A percentile compares a stretch with the other conserved stretches of the same genome.
phyloP scores from a whole-genome alignment of 2,113 vertebrate genomes.

The Etheostoma spectabile region DNA sequence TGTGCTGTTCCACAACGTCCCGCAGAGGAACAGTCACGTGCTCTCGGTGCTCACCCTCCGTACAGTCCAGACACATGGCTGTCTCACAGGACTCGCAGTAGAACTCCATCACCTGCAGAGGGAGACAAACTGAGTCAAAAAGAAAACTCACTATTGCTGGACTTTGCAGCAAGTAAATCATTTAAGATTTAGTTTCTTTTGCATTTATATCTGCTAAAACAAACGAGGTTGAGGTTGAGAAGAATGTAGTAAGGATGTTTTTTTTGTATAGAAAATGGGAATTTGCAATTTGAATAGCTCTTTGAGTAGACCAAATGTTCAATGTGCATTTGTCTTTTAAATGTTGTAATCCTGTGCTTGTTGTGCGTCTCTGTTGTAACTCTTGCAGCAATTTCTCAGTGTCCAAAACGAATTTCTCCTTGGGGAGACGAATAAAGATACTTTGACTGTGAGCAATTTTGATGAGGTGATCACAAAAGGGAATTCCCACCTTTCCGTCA shows the following conservation, averaged over 20 bases:
- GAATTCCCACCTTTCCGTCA: slow-evolving; percentile 89
- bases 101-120: slow-evolving; percentile 93
- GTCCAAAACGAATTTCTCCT: no score
- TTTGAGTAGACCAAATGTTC: no score
- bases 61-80: slow-evolving; percentile 94
- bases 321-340: no score
- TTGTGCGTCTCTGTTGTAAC: no score
- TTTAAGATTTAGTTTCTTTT: not conserved
- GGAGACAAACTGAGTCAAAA: slow-evolving; percentile 44
- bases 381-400: no score
- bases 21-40: slow-evolving; percentile 91
- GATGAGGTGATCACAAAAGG: not conserved
- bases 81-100: slow-evolving; percentile 97
- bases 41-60: slow-evolving; percentile 91
- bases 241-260: no score
- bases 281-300: no score
- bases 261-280: no score
- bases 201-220: not conserved
- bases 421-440: no score
- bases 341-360: no score
- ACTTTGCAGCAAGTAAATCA: not conserved
- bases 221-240: not conserved
- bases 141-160: not conserved
- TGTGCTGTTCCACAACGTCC: slow-evolving; percentile 95
- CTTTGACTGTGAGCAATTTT: not conserved